Base-by-base conservation (phyloP, 2,113 vertebrate species). In the Riparia riparia region DNA sequence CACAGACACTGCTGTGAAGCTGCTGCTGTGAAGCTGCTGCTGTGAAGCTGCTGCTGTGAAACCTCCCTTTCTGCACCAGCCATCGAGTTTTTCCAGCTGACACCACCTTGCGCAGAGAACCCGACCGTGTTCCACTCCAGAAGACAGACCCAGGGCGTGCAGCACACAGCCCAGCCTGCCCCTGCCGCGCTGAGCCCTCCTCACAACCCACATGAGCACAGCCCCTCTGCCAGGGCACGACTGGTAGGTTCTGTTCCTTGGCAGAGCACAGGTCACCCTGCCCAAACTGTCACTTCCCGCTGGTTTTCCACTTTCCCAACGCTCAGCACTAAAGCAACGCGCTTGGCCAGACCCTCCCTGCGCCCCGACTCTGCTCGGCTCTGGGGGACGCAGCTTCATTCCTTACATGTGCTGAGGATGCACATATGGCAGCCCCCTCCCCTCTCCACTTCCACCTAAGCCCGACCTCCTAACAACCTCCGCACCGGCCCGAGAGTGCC, bases 391-490 rank as follows among this genome's bases (percentile, higher is more conserved):
- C 94, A 85, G 53, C 84, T 39, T 51, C 79, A 90, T 32, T 69
- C 96, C 78, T 94, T 91, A 5, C 77, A 86, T 80, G 81, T 85
- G 93, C 76, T 93, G 84, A 94, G 96, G 90, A 97, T 79, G 86
- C 71, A 85, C 82, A 95, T 85, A 91, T 90, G 91, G 89, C 92
- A 95, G 77, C 89, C 45, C 94, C 79, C 95, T 85, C 73, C 94
- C 88, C n/a, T 88, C 89, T 86, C 90, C 49, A 15, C 82, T 96
- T 97, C 95, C 95, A 95, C 94, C 96, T 94, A 94, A 93, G 69
- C 86, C 86, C 87, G 65, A 85, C 95, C 91, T 97, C 94, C 85
- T 92, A 89, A 95, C 92, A 96, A 95, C 93, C 84, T 95, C 94
- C 88, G 47, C 82, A 69, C 76, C 76, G 16, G 58, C 79, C 89